Evolutionary conservation across 1,140 invertebrate species (phyloP).

Genomic region (Ruditapes philippinarum): DNA sequence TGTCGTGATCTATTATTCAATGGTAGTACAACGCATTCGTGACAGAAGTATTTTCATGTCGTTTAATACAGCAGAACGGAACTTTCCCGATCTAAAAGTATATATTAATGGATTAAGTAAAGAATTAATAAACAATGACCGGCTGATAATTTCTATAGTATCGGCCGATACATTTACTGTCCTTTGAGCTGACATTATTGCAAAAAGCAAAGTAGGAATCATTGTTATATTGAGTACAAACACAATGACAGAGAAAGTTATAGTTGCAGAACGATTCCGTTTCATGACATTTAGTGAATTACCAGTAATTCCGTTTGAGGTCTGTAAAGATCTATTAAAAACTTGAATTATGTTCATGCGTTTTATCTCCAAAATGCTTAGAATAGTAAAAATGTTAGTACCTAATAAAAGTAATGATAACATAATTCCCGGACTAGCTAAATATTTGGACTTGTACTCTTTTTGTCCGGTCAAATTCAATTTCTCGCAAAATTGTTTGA

Average conservation of each 20-base stretch:
- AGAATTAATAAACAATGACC: not conserved
- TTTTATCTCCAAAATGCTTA: not conserved
- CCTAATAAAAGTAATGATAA: not conserved
- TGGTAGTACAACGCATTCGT: no score
- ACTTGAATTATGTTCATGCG: not conserved
- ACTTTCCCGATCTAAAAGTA: not conserved
- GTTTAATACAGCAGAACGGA: not conserved
- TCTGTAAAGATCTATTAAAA: not conserved
- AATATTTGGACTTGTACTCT: not conserved
- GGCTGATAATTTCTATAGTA: not conserved
- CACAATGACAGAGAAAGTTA: not conserved
- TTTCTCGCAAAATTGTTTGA: not conserved
- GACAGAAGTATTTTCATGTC: no score
- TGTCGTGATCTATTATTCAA: no score
- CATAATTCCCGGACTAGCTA: not conserved
- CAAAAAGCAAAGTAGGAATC: not conserved
- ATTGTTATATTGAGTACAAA: not conserved
- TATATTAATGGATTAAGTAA: not conserved
- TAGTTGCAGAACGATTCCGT: not conserved
- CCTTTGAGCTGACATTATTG: not conserved
- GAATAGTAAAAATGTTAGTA: not conserved
- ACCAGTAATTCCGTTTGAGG: not conserved
- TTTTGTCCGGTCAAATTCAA: not conserved
- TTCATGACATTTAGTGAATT: not conserved
- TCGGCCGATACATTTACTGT: not conserved